These are phyloP conservation scores for Cirrhinus molitorella DNA, from an alignment of 2,797 vertebrate species.

Conservation along the genomic window DNA sequence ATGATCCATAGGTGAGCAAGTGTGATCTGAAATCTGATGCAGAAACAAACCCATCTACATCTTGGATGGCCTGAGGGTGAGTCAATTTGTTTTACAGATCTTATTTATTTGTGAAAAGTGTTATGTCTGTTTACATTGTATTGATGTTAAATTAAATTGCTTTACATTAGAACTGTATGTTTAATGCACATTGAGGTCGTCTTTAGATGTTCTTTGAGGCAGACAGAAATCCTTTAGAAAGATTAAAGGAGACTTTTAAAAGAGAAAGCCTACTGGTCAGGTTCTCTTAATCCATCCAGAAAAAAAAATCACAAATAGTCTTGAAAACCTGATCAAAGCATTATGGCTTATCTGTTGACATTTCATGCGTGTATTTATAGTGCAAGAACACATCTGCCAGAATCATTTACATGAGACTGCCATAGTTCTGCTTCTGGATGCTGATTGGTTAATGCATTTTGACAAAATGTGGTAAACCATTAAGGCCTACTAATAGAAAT, in stretches of 20 bases:
- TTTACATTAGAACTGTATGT: background rate
- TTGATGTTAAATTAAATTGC: background rate
- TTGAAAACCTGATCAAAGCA: background rate
- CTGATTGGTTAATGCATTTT: background rate
- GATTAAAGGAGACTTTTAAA: background rate
- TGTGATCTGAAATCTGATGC: too few relatives aligned
- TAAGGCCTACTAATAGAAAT: background rate
- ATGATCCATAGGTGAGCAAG: too few relatives aligned
- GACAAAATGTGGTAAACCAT: background rate
- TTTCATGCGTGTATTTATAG: constrained; percentile 1
- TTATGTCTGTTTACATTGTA: background rate
- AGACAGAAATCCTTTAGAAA: background rate
- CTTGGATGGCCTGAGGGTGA: too few relatives aligned
- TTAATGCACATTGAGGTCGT: background rate
- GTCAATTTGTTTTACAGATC: too few relatives aligned
- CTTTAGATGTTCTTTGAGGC: background rate
- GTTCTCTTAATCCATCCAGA: background rate
- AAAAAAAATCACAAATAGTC: background rate
- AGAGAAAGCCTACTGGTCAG: background rate
- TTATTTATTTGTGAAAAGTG: background rate
- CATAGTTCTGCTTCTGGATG: background rate
- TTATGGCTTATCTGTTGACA: background rate
- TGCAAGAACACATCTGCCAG: background rate
- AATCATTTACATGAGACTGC: background rate
- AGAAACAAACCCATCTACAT: too few relatives aligned